Evolutionary conservation across 2,888 invertebrate genomes (phyloP), one percentile per base, ranked within the genome.

Genomic region (Malthinus flaveolus): DNA sequence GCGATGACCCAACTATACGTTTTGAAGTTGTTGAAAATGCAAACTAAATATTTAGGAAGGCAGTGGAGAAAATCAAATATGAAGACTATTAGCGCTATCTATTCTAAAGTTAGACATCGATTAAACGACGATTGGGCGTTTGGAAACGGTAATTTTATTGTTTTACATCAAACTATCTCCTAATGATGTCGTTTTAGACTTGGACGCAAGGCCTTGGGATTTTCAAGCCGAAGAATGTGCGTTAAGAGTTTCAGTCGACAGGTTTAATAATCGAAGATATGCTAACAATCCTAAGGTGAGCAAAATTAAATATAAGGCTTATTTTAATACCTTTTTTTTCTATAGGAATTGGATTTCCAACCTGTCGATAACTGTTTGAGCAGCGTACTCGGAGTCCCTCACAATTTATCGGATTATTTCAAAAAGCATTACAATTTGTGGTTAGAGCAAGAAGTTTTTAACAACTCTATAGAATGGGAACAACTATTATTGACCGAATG

Each of bases 51-150:
- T 81, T 85, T 99, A 70, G 99, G 99, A 0, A 84, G 99, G 8
- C 98, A 99, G 75, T 99, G 99, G 99, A 86, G 99, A 47, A 98
- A 98, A 79, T 93, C 95, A 1, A 99, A 99, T 77, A 99, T 99
- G 97, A 98, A 97, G 79, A 97, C 97, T 0, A 95, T 99, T 81
- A 97, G 97, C 76, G 97, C 97, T 57, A 99, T 99, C 74, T 99
- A 99, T 77, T 91, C 95, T 57, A 97, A 98, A 83, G 94, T 95
- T 1, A 85, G 97, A 31, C 97, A 97, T 81, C 86, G 97, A 53
- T 83, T 99, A 39, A 98, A 97, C 73, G 99, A 99, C 76, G 99
- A 99, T 78, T 99, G 99, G 99, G 99, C 99, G 2, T 99, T 93
- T 82, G 98, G 98, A 51, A 99, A 99, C 82, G 93, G 87, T 87